A percentile compares a stretch with the other conserved stretches of the same genome.
These are phyloP conservation scores for Cyprinus carpio DNA, from an alignment of 2,113 vertebrate genomes.

Conservation along the genomic window DNA sequence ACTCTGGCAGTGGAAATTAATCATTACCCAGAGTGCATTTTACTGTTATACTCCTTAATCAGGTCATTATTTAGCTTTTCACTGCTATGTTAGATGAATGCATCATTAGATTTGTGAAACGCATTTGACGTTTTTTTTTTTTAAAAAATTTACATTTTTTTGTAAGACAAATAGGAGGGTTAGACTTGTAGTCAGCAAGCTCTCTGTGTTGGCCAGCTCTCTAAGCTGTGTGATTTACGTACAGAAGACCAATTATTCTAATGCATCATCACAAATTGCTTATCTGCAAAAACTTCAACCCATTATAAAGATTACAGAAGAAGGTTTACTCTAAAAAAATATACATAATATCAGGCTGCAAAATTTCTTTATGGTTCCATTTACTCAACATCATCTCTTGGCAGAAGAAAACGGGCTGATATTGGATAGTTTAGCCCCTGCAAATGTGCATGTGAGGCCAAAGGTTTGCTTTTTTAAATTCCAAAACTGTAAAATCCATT, in stretches of 20 bases:
- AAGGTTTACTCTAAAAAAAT: conserved; percentile 28
- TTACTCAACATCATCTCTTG: background rate
- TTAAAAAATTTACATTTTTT: too few species aligned
- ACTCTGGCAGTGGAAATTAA: background rate
- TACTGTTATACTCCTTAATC: background rate
- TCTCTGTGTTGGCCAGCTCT: background rate
- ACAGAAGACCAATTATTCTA: conserved; percentile 35
- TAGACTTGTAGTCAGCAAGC: background rate
- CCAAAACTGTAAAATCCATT: background rate
- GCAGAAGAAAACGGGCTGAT: background rate
- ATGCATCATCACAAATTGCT: conserved; percentile 50
- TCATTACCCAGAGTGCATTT: conserved; percentile 2
- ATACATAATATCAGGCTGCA: conserved; percentile 12
- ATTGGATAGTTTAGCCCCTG: background rate
- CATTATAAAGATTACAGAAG: conserved; percentile 38
- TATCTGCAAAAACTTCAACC: conserved; percentile 13
- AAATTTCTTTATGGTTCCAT: background rate
- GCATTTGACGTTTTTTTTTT: conserved; percentile 5
- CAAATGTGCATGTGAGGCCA: background rate
- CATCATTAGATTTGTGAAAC: background rate
- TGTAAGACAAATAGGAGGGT: conserved; percentile 11
- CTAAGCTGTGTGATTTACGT: conserved; percentile 29
- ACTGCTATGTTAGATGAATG: background rate
- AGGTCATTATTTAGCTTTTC: background rate
- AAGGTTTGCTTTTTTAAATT: background rate